Percentiles rank a stretch among this genome's conserved stretches.
Evolutionary conservation across 2,797 vertebrate species (phyloP).

Genomic region (Delichon dasypus): DNA sequence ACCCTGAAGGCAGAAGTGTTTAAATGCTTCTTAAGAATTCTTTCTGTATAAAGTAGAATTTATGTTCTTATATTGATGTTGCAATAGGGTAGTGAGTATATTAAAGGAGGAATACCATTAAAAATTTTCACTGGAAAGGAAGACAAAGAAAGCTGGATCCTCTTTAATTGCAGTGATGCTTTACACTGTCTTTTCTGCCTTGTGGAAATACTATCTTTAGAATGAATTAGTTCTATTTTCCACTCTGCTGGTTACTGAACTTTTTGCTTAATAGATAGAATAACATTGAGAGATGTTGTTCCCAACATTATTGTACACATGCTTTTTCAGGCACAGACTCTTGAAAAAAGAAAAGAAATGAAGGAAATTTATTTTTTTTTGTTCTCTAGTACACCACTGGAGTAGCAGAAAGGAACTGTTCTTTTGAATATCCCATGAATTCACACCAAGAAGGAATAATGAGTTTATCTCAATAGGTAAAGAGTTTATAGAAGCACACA

Average conservation of each 20-base stretch:
- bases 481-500: not conserved
- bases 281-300: not conserved
- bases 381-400: not conserved
- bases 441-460: not conserved
- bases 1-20: not conserved
- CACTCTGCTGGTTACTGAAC: not conserved
- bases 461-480: not conserved
- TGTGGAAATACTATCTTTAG: not conserved
- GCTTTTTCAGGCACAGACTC: not conserved
- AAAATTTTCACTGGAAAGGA: not conserved
- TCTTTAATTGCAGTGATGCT: not conserved
- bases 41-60: not conserved
- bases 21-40: not conserved
- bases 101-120: not conserved
- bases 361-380: not conserved
- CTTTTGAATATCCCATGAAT: not conserved
- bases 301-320: not conserved
- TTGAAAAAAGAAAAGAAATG: not conserved
- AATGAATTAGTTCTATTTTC: constrained; percentile 24
- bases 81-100: not conserved
- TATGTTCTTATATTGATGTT: not conserved
- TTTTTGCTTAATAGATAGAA: not conserved
- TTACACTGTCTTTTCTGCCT: not conserved
- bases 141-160: not conserved
- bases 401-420: not conserved